These are phyloP conservation scores for Artemia sinica DNA, from an alignment of 2,888 invertebrate species.

Conservation along the genomic window DNA sequence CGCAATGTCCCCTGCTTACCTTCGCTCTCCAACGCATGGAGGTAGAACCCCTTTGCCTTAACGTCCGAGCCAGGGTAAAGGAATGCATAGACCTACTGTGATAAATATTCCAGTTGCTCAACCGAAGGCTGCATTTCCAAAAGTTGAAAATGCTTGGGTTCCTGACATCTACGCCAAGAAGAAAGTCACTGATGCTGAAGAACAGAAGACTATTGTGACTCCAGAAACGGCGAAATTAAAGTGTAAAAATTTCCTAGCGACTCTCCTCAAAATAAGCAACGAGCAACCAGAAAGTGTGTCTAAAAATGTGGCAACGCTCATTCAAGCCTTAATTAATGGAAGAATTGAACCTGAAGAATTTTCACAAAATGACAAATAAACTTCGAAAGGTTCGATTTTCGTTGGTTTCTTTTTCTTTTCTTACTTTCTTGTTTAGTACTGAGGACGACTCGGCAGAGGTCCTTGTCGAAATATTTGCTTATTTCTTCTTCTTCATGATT, in stretches of 20 bases:
- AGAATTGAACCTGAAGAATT: slow-evolving; percentile 91
- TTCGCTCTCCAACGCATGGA: slow-evolving; percentile 21
- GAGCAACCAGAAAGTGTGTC: slow-evolving; percentile 85
- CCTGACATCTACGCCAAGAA: slow-evolving; percentile 43
- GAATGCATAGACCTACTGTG: slow-evolving; percentile 24
- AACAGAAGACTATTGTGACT: slow-evolving; percentile 37
- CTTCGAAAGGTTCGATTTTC: too few species aligned
- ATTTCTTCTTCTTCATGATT: too few species aligned
- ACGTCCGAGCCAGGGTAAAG: slow-evolving; percentile 24
- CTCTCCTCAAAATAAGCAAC: slow-evolving; percentile 80
- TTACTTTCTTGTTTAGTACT: too few species aligned
- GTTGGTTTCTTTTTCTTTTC: too few species aligned
- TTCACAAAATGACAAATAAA: too few species aligned
- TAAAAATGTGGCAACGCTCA: slow-evolving; percentile 73
- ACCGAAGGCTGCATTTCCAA: slow-evolving; percentile 65
- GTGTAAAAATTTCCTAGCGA: slow-evolving; percentile 91
- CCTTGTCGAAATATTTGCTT: too few species aligned
- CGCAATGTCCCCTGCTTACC: slow-evolving; percentile 4
- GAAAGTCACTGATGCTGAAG: slow-evolving; percentile 30
- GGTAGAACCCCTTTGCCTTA: slow-evolving; percentile 24
- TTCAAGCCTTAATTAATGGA: slow-evolving; percentile 86
- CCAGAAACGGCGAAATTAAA: slow-evolving; percentile 83
- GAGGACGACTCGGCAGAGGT: too few species aligned
- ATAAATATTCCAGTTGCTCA: slow-evolving; percentile 29
- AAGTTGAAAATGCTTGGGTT: slow-evolving; percentile 79